phyloP scores from a whole-genome alignment of 2,113 vertebrate genomes.

The Porphyrio hochstetteri region DNA sequence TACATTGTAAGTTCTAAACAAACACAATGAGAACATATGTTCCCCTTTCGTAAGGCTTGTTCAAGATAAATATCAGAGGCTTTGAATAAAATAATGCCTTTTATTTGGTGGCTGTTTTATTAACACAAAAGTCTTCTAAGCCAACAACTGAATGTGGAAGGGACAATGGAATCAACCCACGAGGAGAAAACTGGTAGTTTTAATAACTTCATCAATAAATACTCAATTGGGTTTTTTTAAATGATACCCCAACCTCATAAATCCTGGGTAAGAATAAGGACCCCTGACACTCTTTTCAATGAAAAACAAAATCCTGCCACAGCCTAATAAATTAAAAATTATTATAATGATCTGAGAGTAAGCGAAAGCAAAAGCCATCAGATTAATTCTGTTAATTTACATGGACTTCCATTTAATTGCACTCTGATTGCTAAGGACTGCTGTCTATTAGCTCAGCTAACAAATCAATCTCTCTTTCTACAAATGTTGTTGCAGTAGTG shows the following conservation, averaged over 20 bases:
- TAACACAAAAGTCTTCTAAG: background rate
- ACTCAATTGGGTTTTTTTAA: background rate
- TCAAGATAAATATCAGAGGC: background rate
- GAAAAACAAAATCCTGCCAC: background rate
- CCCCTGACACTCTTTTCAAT: background rate
- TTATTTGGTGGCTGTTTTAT: background rate
- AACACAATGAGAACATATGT: background rate
- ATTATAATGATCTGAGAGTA: background rate
- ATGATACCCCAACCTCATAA: background rate
- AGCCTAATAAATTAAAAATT: background rate
- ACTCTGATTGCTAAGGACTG: background rate
- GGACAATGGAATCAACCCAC: background rate
- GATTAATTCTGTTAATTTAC: slow-evolving; percentile 20
- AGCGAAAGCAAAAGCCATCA: background rate
- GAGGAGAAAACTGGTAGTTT: background rate
- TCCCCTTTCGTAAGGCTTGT: background rate
- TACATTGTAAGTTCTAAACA: background rate
- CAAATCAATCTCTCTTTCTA: background rate
- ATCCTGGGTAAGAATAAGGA: background rate
- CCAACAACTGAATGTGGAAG: background rate
- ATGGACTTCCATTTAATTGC: slow-evolving; percentile 17
- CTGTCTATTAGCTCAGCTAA: slow-evolving; percentile 44
- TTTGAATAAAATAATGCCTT: background rate
- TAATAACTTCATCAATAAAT: background rate
- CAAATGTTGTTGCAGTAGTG: background rate